These are phyloP conservation scores for Naso thynnoides DNA, from an alignment of 2,797 vertebrate species.

Conservation along the genomic window DNA sequence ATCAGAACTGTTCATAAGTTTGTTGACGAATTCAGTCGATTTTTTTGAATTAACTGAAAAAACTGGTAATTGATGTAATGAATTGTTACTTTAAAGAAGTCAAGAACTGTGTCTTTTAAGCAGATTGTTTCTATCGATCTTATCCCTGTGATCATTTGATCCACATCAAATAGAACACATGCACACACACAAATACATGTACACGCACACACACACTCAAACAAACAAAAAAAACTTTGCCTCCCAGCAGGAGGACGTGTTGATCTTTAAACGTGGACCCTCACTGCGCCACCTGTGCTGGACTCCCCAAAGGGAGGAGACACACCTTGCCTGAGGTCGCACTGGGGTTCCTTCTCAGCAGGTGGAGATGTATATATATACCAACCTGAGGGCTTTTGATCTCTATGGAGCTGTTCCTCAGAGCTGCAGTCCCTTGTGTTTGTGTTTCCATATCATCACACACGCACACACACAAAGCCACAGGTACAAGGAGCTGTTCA, in stretches of 20 bases:
- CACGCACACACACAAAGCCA: neutral
- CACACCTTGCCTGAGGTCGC: conserved; percentile 14
- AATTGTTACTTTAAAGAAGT: neutral
- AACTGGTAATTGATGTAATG: neutral
- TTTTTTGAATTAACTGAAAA: too few species aligned
- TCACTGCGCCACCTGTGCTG: conserved; percentile 7
- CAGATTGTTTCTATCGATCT: neutral
- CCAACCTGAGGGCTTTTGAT: conserved; percentile 67
- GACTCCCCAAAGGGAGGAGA: conserved; percentile 47
- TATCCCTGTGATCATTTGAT: conserved; percentile 16
- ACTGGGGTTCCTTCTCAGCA: conserved; percentile 49
- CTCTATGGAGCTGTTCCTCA: conserved; percentile 55
- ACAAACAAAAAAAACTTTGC: neutral
- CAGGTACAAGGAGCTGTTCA: conserved; percentile 11
- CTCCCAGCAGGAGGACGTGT: conserved; percentile 8
- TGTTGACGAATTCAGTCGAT: too few species aligned
- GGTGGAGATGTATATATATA: conserved; percentile 47
- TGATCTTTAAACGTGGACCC: conserved; percentile 45
- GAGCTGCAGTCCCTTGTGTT: conserved; percentile 41
- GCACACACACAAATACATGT: too few species aligned
- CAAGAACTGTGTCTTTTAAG: neutral
- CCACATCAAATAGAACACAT: conserved; percentile 26
- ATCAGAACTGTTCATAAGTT: too few species aligned
- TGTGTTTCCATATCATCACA: conserved; percentile 41
- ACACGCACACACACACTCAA: too few species aligned